Evolutionary conservation across 2,113 vertebrate species (phyloP), one percentile per base, ranked within the genome.

Genomic region (Notechis scutatus): DNA sequence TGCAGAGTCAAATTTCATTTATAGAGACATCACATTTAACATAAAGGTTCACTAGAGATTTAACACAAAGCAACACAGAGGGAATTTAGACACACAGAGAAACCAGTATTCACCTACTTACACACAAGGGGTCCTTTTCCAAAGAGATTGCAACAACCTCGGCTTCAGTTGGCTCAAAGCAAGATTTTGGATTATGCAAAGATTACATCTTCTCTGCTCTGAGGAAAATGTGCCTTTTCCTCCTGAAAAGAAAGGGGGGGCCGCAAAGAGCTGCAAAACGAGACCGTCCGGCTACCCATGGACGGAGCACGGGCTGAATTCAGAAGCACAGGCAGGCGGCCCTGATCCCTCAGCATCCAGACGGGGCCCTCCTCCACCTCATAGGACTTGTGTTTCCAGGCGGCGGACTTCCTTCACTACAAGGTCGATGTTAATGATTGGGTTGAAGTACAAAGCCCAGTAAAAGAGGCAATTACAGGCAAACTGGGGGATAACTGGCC

Each of bases 391-490:
- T 5, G 98, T 99, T 93, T 99, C 98, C 47, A 98, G 97, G 39
- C 97, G 98, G 54, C 98, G 97, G 2, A 99, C 96, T 94, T 99
- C 98, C 96, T 98, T 98, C 90, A 99, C 98, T 85, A 99, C 98
- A n/a, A 98, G 97, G 96, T 99, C 98, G 54, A 99, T 99, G 92
- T 99, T 99, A 94, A 99, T 98, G 92, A 99, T 98, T 85, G 99
- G 99, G 93, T 98, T 99, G 96, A 99, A 98, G 96, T 99, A 99
- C 91, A 99, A 97, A 59, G 98, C 99, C 98, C 98, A 99, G 96
- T 99, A 99, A 97, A 99, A 99, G 91, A 99, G 96, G 95, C 98
- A 99, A 95, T 99, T 99, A 97, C 99, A 99, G 91, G 99, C 97
- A 96, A 99, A 99, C 94, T 99, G 99, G 56, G 99, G 99, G 93